These are phyloP conservation scores for Enteromius mattozi DNA, from an alignment of 2,797 vertebrate species.

Conservation along the genomic window DNA sequence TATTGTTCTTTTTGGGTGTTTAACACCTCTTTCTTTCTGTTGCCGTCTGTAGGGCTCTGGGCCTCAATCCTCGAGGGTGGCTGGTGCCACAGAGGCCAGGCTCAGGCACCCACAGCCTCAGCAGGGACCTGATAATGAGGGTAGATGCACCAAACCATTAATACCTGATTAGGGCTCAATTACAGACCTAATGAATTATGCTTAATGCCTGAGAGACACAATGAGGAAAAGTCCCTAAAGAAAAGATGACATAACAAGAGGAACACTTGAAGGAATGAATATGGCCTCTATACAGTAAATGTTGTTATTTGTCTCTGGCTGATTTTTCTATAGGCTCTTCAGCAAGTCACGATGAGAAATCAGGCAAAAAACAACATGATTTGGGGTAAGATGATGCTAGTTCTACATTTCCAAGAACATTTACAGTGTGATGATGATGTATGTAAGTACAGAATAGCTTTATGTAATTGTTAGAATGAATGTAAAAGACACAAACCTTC, in stretches of 20 bases:
- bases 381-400: constrained; percentile 75
- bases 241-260: not conserved
- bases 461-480: not conserved
- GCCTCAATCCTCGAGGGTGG: constrained; percentile 67
- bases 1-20: constrained; percentile 13
- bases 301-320: not conserved
- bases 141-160: constrained; percentile 34
- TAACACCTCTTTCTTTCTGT: not conserved
- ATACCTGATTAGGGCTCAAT: constrained; percentile 10
- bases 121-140: constrained; percentile 61
- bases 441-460: not conserved
- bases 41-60: constrained; percentile 61
- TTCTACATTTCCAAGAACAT: not conserved
- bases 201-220: not conserved
- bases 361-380: constrained; percentile 78
- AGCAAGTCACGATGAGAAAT: constrained; percentile 76
- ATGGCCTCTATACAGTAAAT: constrained; percentile 6
- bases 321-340: constrained; percentile 67
- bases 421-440: not conserved
- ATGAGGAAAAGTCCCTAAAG: constrained; percentile 15
- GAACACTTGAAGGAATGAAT: not conserved
- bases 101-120: constrained; percentile 72
- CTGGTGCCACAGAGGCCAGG: constrained; percentile 75
- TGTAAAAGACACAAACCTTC: not conserved
- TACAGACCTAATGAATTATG: constrained; percentile 31